phyloP scores from a whole-genome alignment of 1,140 invertebrate genomes.

The Steinernema feltiae region DNA sequence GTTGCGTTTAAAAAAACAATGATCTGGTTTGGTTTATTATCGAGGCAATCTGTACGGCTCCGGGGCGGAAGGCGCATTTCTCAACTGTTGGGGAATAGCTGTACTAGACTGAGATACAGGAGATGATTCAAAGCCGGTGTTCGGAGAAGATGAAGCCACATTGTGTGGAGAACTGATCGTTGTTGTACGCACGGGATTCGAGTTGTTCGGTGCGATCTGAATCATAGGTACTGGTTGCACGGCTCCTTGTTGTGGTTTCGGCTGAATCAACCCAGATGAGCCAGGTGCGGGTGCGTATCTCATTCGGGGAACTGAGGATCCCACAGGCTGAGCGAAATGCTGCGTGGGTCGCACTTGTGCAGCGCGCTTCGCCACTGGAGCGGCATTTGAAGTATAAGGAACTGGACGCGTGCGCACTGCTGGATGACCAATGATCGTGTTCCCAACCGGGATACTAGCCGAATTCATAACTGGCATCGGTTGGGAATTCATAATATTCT shows the following conservation, averaged over 20 bases:
- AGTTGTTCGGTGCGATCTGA: slow-evolving; percentile 1
- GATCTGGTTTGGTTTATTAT: background rate
- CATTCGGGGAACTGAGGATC: background rate
- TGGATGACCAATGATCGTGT: background rate
- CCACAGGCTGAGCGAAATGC: background rate
- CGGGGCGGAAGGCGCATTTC: background rate
- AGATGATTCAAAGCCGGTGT: background rate
- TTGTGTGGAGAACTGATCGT: background rate
- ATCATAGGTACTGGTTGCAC: background rate
- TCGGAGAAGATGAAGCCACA: background rate
- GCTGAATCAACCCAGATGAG: background rate
- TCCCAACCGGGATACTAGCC: background rate
- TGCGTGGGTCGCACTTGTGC: background rate
- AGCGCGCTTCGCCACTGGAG: background rate
- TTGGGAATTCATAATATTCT: background rate
- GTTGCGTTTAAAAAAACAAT: background rate
- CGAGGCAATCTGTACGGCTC: background rate
- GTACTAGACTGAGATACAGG: background rate
- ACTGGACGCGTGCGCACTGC: background rate
- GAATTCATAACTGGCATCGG: background rate
- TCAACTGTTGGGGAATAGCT: background rate
- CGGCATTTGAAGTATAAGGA: background rate
- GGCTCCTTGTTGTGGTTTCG: background rate
- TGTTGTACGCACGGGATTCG: background rate
- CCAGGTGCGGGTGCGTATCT: background rate